Percentiles rank a stretch among this genome's conserved stretches.
These are phyloP conservation scores for Saguinus midas DNA, from an alignment of 2,113 vertebrate genomes.

Conservation along the genomic window DNA sequence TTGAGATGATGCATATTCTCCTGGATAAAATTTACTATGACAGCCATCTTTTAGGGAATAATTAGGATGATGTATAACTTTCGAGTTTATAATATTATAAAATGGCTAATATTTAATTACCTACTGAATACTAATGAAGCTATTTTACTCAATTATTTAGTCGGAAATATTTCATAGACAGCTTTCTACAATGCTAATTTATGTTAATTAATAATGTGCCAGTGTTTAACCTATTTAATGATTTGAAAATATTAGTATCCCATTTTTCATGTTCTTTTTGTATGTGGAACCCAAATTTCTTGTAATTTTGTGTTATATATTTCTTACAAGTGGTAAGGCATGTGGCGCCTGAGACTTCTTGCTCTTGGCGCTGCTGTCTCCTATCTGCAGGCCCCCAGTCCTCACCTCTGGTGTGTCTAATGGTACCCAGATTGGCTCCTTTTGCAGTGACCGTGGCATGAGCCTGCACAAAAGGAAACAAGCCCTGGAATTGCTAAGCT, in stretches of 20 bases:
- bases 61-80: background rate
- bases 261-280: background rate
- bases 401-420: background rate
- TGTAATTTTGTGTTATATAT: background rate
- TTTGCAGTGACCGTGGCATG: background rate
- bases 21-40: background rate
- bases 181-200: background rate
- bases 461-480: background rate
- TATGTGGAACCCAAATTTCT: background rate
- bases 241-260: background rate
- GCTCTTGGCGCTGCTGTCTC: background rate
- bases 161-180: background rate
- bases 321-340: background rate
- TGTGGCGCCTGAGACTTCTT: background rate
- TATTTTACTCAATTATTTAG: constrained; percentile 7
- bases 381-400: background rate
- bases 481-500: background rate
- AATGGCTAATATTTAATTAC: background rate
- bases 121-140: background rate
- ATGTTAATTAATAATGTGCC: background rate
- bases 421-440: background rate
- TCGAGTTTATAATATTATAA: background rate
- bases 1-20: constrained; percentile 43
- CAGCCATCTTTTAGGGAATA: background rate
- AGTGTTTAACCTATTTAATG: background rate